Base-by-base conservation (phyloP, 2,888 invertebrate species). In the Magallana nippona region DNA sequence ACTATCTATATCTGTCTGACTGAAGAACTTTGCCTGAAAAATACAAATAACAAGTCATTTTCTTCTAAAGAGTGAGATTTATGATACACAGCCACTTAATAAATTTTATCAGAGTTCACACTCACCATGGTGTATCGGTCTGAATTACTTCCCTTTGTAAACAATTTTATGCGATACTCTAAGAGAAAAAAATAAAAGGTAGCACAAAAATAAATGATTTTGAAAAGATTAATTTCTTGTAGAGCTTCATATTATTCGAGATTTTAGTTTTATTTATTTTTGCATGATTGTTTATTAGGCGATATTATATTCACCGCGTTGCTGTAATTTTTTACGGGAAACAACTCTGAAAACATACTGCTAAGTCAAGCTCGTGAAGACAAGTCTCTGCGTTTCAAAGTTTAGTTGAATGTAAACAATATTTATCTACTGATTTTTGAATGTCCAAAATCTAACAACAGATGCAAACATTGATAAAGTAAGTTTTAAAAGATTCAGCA, bases 1-100 rank as follows among this genome's bases (percentile, higher is more conserved):
- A 98, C 98, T 98, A 95, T 98, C 98, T 89, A 98, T 98, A 93
- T 98, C 98, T 94, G 97, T 97, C 95, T 98, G 98, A 92, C 97
- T 97, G 94, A 98, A 98, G 95, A 97, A 98, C 87, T 98, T 96
- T 55, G 98, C 98, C 98, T 98, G 90, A 86, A 91, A 90, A 27
- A 10, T 81, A 78, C 87, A 84, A 58, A 10, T 17, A 55, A 17
- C 0, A 2, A 5, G 2, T 15, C 19, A 22, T 27, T 1, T 15
- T 71, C 27, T 15, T 10, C 13, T 15, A 32, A 71, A 71, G 19
- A 44, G n/a, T 19, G 60, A 60, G 8, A 17, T 15, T 8, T 5
- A 60, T 15, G 8, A n/a, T 60, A 2, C 1, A n/a, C n/a, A n/a
- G n/a, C n/a, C n/a, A 8, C 17, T 8, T 60, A n/a, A n/a, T 60